A percentile compares a stretch with the other conserved stretches of the same genome.
These are phyloP conservation scores for Phenganax subtilis DNA, from an alignment of 92 coral and sea anemone genomes.

Conservation along the genomic window DNA sequence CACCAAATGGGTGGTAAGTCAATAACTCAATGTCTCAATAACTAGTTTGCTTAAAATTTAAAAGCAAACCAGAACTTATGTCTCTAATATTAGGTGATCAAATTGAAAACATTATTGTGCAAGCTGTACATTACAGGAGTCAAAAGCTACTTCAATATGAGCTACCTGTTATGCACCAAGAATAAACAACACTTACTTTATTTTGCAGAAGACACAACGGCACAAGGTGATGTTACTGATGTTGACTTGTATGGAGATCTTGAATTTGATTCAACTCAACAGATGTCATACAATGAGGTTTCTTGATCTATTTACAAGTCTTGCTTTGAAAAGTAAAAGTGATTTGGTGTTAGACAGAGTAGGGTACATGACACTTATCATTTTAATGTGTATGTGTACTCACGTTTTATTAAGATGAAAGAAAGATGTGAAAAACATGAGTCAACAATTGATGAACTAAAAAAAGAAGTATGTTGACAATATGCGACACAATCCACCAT, in stretches of 20 bases:
- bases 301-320: background rate
- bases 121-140: too few species aligned
- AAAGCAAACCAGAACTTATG: too few species aligned
- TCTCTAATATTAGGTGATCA: too few species aligned
- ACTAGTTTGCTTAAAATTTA: too few species aligned
- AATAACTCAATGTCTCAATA: too few species aligned
- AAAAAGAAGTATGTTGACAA: conserved; percentile 57
- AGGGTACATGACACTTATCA: background rate
- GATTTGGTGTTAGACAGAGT: background rate
- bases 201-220: background rate
- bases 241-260: conserved; percentile 88
- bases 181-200: background rate
- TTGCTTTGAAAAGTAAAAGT: background rate
- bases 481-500: background rate
- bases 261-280: conserved; percentile 63
- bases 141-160: too few species aligned
- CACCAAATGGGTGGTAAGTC: too few species aligned
- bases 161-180: too few species aligned
- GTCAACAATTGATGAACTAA: conserved; percentile 52
- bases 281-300: conserved; percentile 87
- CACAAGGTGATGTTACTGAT: conserved; percentile 38
- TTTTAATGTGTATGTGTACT: background rate
- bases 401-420: conserved; percentile 58
- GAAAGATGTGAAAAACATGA: conserved; percentile 70
- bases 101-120: too few species aligned